Evolutionary conservation across 2,113 vertebrate species (phyloP).

Genomic region (Perca fluviatilis): DNA sequence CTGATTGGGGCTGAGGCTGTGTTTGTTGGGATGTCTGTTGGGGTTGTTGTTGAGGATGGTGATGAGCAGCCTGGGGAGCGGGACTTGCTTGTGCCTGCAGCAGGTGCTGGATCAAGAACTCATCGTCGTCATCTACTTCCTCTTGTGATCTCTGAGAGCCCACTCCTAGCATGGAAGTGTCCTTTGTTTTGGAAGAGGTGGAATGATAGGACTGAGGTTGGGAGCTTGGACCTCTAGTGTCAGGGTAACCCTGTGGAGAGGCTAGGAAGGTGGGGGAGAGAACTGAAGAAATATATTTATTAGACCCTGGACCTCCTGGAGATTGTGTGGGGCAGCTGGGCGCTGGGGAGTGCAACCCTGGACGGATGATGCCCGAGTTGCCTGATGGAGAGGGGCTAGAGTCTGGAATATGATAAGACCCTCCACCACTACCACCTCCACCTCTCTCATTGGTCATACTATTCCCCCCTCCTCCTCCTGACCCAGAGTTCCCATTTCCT

Average conservation of each 20-base stretch:
- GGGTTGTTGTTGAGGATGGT: slow-evolving; percentile 80
- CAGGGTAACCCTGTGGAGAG: slow-evolving; percentile 86
- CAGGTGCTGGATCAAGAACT: slow-evolving; percentile 95
- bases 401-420: slow-evolving; percentile 87
- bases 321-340: slow-evolving; percentile 88
- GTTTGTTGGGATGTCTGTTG: slow-evolving; percentile 79
- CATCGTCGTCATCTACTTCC: slow-evolving; percentile 94
- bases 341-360: slow-evolving; percentile 91
- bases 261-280: slow-evolving; percentile 91
- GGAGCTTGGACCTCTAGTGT: slow-evolving; percentile 80
- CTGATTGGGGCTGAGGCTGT: slow-evolving; percentile 80
- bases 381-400: slow-evolving; percentile 92
- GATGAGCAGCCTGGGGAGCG: slow-evolving; percentile 80
- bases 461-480: slow-evolving; percentile 78
- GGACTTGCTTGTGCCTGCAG: slow-evolving; percentile 89
- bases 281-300: slow-evolving; percentile 92
- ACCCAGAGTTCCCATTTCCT: slow-evolving; percentile 79
- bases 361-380: slow-evolving; percentile 90
- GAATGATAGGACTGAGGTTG: slow-evolving; percentile 84
- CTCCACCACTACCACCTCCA: slow-evolving; percentile 78
- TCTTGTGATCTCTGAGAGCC: slow-evolving; percentile 84
- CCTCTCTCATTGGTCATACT: slow-evolving; percentile 78
- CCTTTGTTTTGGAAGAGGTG: slow-evolving; percentile 82
- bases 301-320: slow-evolving; percentile 86
- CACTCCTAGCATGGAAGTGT: slow-evolving; percentile 82